Conservation (phyloP, 2,888 invertebrate genomes). For the Argyresthia goedartella region DNA sequence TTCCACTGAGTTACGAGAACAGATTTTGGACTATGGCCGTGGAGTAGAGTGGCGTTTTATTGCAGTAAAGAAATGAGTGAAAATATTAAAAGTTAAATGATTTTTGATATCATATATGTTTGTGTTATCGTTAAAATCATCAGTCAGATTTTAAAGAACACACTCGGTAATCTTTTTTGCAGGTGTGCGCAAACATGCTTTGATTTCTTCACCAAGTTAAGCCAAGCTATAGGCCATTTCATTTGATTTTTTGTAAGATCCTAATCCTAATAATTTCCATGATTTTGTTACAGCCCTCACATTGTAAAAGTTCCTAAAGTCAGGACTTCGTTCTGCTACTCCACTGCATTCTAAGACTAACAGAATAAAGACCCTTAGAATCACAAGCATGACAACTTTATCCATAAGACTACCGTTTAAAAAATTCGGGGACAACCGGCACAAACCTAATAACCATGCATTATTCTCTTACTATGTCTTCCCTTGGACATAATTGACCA, state of each 20-base stretch:
- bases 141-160: too few relatives aligned
- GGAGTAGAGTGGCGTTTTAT: conserved; percentile 24
- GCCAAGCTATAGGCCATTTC: too few relatives aligned
- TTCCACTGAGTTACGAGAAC: conserved; percentile 48
- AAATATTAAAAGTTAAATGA: too few relatives aligned
- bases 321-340: not conserved
- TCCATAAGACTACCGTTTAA: conserved; percentile 32
- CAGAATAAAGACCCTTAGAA: not conserved
- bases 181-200: too few relatives aligned
- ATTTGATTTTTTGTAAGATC: too few relatives aligned
- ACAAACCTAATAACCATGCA: conserved; percentile 36
- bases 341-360: not conserved
- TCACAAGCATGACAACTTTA: conserved; percentile 32
- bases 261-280: too few relatives aligned
- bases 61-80: not conserved
- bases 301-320: too few relatives aligned
- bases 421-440: conserved; percentile 30
- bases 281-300: too few relatives aligned
- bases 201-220: too few relatives aligned
- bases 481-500: conserved; percentile 62
- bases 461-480: conserved; percentile 34
- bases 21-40: conserved; percentile 37
- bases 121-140: too few relatives aligned
- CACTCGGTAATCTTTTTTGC: too few relatives aligned
- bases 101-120: too few relatives aligned